A percentile compares a stretch with the other conserved stretches of the same genome.
Evolutionary conservation across 2,113 vertebrate species (phyloP).

Genomic region (Silurus meridionalis): DNA sequence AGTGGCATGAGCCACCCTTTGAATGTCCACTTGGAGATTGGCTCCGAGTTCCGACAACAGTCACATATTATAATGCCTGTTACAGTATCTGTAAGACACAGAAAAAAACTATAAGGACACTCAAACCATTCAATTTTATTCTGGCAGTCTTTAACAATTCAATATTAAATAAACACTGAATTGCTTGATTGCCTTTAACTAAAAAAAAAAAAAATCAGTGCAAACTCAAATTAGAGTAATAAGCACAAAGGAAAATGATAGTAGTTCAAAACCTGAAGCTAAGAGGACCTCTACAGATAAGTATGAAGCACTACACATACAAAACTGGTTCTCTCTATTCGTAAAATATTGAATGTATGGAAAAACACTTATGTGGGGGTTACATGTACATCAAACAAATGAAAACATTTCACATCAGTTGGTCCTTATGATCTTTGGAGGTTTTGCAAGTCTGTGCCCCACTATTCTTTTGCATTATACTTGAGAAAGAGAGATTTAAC

Average conservation of each 20-base stretch:
- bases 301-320: slow-evolving; percentile 35
- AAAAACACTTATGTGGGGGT: neutral
- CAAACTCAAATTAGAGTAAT: neutral
- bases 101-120: neutral
- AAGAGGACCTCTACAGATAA: slow-evolving; percentile 50
- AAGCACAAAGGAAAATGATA: slow-evolving; percentile 24
- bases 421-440: slow-evolving; percentile 14
- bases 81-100: neutral
- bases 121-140: slow-evolving; percentile 41
- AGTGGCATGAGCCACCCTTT: too few species aligned
- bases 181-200: slow-evolving; percentile 4
- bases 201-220: slow-evolving; percentile 32
- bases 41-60: too few species aligned
- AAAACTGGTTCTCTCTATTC: slow-evolving; percentile 5
- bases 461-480: neutral
- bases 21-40: too few species aligned
- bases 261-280: slow-evolving; percentile 25
- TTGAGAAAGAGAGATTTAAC: neutral
- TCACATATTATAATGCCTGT: neutral
- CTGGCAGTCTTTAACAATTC: slow-evolving; percentile 20
- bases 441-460: neutral
- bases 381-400: neutral
- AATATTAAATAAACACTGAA: slow-evolving; percentile 28
- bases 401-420: neutral
- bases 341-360: neutral